Evolutionary conservation across 2,888 invertebrate species (phyloP), one percentile per base, ranked within the genome.

Genomic region (Thecophora atra): DNA sequence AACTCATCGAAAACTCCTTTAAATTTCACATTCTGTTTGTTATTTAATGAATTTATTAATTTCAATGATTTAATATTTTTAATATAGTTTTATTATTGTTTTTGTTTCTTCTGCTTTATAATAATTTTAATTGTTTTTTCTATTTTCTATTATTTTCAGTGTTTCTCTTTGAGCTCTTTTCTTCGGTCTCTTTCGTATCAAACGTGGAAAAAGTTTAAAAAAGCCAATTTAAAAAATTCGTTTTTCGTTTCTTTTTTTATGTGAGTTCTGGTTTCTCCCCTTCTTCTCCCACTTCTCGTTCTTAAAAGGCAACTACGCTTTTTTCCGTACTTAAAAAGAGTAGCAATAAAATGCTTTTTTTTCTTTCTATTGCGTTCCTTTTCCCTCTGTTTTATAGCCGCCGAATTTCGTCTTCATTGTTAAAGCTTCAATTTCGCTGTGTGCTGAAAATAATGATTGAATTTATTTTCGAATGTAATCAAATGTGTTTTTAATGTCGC

Each of bases 381-480:
- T 37, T 37, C n/a, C n/a, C n/a, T 37, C 11, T 1, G 37, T 11
- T 37, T 37, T 37, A 37, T 37, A 37, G 37, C 37, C 37, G 11
- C 37, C 37, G 37, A 37, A 37, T 37, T 37, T 17, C n/a, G 11
- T 17, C 17, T 15, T 11, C 4, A 47, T 47, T 47, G n/a, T n/a
- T 47, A 11, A 15, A 17, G 17, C 47, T n/a, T 15, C 47, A 47
- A 11, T 47, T 47, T 47, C 4, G 17, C 28, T 58, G 26, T 24
- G 6, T 58, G 15, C 8, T 28, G 7, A 8, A 58, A 26, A 24
- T 24, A 56, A 58, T 28, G 28, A 28, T 24, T 58, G 58, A 24
- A 58, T 58, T 58, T 26, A 58, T 58, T 58, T 58, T 58, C 58
- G 28, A 26, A 58, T 58, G 26, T 15, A 58, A 28, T 28, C 28